Base-by-base conservation (phyloP, 1,140 invertebrate species). In the Steinernema feltiae region DNA sequence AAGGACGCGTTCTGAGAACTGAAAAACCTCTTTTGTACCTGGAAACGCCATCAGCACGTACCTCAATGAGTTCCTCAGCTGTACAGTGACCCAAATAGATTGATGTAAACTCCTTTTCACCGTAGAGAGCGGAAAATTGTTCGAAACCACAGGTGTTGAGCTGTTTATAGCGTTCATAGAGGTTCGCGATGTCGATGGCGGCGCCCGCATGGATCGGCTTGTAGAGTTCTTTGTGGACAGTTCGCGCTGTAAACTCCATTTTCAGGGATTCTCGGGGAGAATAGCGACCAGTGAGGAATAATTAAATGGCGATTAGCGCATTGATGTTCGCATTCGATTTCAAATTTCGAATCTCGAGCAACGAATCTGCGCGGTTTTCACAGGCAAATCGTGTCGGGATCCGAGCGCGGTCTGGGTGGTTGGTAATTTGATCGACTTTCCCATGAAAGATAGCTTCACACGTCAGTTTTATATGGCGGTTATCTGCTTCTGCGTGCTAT, bases 91-190 rank as follows among this genome's bases (percentile, higher is more conserved):
- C 53, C 7, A 63, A 21, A 27, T 63, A 63, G 24, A 63, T 63
- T 21, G 53, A 63, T 21, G 53, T 63, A 27, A 63, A 63, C 24
- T 63, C 53, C 15, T 27, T n/a, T 7, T 63, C 12, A 3, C 7
- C 7, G 53, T 63, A 63, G 24, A 63, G 53, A 15, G 2, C 24
- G 3, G 53, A 7, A 27, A 63, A 63, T 27, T 7, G 53, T 63
- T 63, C 53, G 24, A 63, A 63, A 63, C 53, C 24, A 21, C 53
- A 63, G 12, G 53, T 63, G 53, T 63, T 63, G 53, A 63, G 53
- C 53, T 63, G 15, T 21, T 63, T 63, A 21, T 63, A 63, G 15
- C 12, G 2, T 3, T 63, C 12, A 21, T 17, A 63, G 53, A 63
- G 53, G 24, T 63, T 63, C 15, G 12, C 12, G 53, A 63, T 27